Conservation (phyloP, 2,113 vertebrate genomes). For the Chaetura pelagica region DNA sequence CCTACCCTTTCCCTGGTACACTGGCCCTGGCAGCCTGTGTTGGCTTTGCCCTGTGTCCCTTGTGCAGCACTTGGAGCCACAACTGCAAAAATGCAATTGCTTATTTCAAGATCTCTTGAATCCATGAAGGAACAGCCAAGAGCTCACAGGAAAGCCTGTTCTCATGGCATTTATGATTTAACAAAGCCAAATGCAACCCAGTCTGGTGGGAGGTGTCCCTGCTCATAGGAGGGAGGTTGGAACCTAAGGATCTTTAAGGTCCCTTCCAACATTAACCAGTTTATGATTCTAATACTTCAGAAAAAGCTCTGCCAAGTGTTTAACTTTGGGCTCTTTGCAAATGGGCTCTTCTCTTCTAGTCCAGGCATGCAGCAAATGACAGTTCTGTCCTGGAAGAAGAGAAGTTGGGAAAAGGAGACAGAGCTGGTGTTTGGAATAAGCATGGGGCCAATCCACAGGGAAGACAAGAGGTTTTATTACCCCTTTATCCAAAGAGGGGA, state of each 20-base stretch:
- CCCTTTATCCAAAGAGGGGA: background rate
- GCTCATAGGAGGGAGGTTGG: no score
- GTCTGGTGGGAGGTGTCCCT: no score
- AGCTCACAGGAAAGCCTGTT: background rate
- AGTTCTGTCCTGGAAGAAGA: background rate
- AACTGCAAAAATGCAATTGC: rapidly evolving
- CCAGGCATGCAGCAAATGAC: rapidly evolving
- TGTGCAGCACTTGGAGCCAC: background rate
- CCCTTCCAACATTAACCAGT: no score
- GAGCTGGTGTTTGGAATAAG: background rate
- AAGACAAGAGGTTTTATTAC: no score
- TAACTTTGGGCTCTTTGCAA: background rate
- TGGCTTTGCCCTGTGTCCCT: background rate
- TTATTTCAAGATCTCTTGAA: background rate
- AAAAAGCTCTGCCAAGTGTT: background rate
- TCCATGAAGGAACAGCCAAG: background rate
- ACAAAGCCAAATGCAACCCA: no score
- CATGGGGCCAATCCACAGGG: rapidly evolving
- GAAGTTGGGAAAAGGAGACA: background rate
- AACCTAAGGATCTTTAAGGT: no score
- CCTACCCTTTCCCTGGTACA: background rate
- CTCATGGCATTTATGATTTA: background rate
- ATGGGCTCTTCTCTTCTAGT: background rate
- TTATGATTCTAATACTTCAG: background rate
- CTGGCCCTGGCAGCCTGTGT: background rate